Evolutionary conservation across 2,888 invertebrate species (phyloP).

Genomic region (Leucoptera coffeella): DNA sequence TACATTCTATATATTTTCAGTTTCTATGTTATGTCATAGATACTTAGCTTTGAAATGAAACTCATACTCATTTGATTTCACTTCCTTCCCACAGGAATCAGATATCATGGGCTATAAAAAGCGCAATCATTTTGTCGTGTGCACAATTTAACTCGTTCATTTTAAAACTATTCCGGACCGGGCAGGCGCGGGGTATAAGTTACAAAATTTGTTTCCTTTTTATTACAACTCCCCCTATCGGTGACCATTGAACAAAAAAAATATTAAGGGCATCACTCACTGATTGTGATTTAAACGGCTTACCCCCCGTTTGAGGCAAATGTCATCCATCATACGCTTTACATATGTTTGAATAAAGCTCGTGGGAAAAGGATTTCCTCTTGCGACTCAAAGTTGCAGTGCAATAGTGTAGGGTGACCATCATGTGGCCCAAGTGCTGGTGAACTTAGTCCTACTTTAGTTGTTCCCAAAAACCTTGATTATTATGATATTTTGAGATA

Average conservation of each 20-base stretch:
- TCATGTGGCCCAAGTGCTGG: background rate
- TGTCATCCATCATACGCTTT: constrained; percentile 54
- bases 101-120: constrained; percentile 32
- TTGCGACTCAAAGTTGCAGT: constrained; percentile 42
- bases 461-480: no score
- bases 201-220: constrained; percentile 41
- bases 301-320: constrained; percentile 30
- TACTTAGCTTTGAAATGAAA: no score
- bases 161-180: constrained; percentile 4
- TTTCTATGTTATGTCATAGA: no score
- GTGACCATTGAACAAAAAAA: constrained; percentile 47
- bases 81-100: no score
- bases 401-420: constrained; percentile 24
- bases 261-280: constrained; percentile 22
- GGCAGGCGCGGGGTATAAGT: constrained; percentile 19
- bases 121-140: constrained; percentile 38
- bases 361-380: constrained; percentile 56
- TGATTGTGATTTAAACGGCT: constrained; percentile 47
- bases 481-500: no score
- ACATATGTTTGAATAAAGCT: constrained; percentile 56
- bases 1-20: no score
- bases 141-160: constrained; percentile 35
- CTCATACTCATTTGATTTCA: no score
- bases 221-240: no score
- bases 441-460: no score